Conservation (phyloP, 1,140 invertebrate genomes). For the Carposina sasakii region DNA sequence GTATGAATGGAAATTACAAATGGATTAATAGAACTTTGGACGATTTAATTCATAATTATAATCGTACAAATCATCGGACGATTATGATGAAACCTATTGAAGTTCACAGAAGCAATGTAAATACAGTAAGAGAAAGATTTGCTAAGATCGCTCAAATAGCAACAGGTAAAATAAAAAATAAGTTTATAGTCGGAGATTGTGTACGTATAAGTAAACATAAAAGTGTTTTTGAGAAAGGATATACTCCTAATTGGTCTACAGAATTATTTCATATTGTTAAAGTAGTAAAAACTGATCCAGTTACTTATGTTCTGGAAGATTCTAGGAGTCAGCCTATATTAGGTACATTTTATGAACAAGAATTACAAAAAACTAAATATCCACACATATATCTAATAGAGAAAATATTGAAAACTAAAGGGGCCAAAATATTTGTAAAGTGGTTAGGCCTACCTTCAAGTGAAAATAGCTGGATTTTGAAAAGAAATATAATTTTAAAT, state of each 20-base stretch:
- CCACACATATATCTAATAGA: slow-evolving; percentile 46
- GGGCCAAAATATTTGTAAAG: slow-evolving; percentile 44
- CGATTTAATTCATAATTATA: slow-evolving; percentile 53
- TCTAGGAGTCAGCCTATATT: slow-evolving; percentile 21
- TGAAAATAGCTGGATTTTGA: slow-evolving; percentile 43
- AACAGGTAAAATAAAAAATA: too few relatives aligned
- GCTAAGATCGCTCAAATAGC: too few relatives aligned
- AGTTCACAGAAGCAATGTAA: too few relatives aligned
- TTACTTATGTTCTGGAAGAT: slow-evolving; percentile 25
- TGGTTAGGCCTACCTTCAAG: slow-evolving; percentile 40
- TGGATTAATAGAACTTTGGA: slow-evolving; percentile 47
- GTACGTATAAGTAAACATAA: too few relatives aligned
- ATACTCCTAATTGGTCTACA: too few relatives aligned
- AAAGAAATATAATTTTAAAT: slow-evolving; percentile 11
- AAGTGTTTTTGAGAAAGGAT: too few relatives aligned
- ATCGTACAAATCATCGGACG: slow-evolving; percentile 51
- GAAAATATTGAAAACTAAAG: slow-evolving; percentile 34
- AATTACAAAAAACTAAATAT: neutral
- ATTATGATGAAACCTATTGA: too few relatives aligned
- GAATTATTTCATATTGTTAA: too few relatives aligned
- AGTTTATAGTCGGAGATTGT: too few relatives aligned
- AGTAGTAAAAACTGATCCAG: neutral
- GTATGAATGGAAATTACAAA: slow-evolving; percentile 45
- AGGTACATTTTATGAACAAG: neutral
- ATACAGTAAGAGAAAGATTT: too few relatives aligned